Evolutionary conservation across 2,797 vertebrate species (phyloP), one percentile per base, ranked within the genome.

Genomic region (Notamacropus eugenii): DNA sequence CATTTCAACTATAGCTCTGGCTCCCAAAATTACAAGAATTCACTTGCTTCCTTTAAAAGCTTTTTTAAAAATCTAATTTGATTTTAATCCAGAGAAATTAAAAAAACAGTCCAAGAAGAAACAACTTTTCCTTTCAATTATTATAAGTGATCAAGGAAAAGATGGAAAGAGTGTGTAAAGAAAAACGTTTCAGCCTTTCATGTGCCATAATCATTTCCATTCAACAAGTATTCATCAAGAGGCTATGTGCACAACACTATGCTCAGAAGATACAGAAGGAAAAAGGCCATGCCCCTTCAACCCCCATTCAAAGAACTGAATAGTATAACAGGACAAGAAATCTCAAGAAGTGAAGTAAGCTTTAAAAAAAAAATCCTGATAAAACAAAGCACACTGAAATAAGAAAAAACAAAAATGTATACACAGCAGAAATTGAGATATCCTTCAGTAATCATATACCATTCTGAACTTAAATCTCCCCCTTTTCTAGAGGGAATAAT

Each of bases 401-500:
- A 87, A 87, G 74, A 82, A 46, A 82, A 87, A 46, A 22, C 9
- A 22, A 24, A 82, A 82, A 82, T 82, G 40, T 46, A 82, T 46
- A 12, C 8, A 82, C 6, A 82, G 22, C 22, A 87, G 22, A 50
- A 87, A 87, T 19, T 50, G 22, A 87, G 3, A 46, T 46, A 87
- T 50, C 24, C 74, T 27, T 50, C 22, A 46, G 74, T 87, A 10
- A 82, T 9, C 10, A 19, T 46, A 87, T 50, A 50, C 22, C 90
- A 82, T 92, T 96, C 97, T 95, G 90, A 92, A 93, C 90, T 4
- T 9, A 31, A 94, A 52, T 59, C n/a, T 87, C 1, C 91, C 28
- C 93, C 96, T 93, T 97, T 93, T 91, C 96, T 59, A 96, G n/a
- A 96, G 50, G 67, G n/a, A 31, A 82, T 67, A 93, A 93, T 1